Conservation (phyloP, 2,888 invertebrate species). For the Trissonchulus latispiculum region DNA sequence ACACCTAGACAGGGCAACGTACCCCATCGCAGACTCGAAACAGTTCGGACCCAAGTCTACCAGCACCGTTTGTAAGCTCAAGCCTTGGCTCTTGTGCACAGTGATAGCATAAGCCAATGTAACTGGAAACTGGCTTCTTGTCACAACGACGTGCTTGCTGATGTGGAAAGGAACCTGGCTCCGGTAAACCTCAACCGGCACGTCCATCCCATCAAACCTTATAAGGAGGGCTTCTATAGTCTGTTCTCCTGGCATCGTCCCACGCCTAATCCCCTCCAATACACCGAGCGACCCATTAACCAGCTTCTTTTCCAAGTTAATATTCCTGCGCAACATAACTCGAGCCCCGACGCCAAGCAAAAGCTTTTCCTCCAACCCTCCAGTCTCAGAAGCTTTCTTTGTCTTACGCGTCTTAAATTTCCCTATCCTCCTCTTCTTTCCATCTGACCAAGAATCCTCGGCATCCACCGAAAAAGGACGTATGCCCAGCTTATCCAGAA, state of each 20-base stretch:
- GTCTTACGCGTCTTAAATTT: not conserved
- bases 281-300: not conserved
- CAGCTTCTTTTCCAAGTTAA: not conserved
- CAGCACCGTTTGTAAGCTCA: not conserved
- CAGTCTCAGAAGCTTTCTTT: not conserved
- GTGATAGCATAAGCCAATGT: not conserved
- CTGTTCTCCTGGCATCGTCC: not conserved
- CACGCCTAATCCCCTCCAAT: not conserved
- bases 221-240: not conserved
- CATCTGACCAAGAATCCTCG: too few species aligned
- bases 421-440: not conserved
- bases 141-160: not conserved
- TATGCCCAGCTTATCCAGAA: too few species aligned
- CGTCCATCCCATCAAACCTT: not conserved
- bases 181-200: not conserved
- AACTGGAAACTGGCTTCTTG: not conserved
- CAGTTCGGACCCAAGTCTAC: not conserved
- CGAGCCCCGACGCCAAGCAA: not conserved
- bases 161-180: not conserved
- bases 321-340: not conserved
- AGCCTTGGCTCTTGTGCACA: not conserved
- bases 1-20: slow-evolving; percentile 8
- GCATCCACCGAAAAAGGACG: too few species aligned
- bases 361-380: not conserved
- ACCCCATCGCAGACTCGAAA: not conserved